phyloP scores from a whole-genome alignment of 2,113 vertebrate genomes.

The Galeopterus variegatus region DNA sequence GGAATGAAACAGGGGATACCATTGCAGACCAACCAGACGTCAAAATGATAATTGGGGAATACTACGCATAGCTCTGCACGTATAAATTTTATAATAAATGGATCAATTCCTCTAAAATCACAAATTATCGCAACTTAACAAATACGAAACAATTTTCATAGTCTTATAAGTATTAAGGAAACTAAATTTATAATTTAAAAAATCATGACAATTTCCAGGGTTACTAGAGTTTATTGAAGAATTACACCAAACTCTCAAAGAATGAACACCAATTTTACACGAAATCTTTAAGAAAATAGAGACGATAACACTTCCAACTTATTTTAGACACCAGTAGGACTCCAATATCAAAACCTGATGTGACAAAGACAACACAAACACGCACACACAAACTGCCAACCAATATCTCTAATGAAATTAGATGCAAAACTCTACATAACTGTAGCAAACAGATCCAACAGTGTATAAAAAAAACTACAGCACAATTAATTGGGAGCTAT shows the following conservation, averaged over 20 bases:
- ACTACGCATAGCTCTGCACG: accelerated
- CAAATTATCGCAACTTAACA: no score
- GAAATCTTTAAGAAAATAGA: not conserved
- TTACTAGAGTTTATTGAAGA: not conserved
- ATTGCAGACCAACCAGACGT: accelerated
- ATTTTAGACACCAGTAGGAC: not conserved
- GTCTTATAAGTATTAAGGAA: not conserved
- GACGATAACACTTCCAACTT: no score
- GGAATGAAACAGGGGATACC: not conserved
- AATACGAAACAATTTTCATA: not conserved
- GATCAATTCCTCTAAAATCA: not conserved
- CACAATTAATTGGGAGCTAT: not conserved
- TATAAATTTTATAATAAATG: not conserved
- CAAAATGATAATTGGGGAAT: not conserved
- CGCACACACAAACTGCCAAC: not conserved
- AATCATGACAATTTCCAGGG: not conserved
- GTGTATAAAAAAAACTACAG: not conserved
- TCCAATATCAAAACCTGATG: not conserved
- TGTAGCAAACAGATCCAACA: not conserved
- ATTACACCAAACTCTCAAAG: not conserved
- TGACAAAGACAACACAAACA: not conserved
- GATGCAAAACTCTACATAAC: not conserved
- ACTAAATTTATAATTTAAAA: not conserved
- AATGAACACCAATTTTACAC: not conserved
- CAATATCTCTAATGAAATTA: not conserved